A percentile compares a stretch with the other conserved stretches of the same genome.
These are phyloP conservation scores for Copidosoma aretas DNA, from an alignment of 2,888 invertebrate genomes.

Conservation along the genomic window DNA sequence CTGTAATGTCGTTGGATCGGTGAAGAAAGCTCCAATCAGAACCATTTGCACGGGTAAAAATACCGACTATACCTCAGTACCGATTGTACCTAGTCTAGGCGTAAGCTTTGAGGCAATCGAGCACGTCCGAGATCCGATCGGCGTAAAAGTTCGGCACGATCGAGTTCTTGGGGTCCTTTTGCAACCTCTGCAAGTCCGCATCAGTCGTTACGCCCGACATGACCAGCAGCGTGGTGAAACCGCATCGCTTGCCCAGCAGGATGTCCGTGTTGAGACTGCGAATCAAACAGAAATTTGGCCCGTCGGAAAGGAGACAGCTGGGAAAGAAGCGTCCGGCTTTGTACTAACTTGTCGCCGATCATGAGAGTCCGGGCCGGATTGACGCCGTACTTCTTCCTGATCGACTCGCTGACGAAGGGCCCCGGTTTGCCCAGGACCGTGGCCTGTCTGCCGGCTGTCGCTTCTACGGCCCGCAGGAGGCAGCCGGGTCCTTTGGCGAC, in stretches of 20 bases:
- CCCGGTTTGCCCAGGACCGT: constrained; percentile 90
- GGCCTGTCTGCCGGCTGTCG: constrained; percentile 80
- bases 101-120: constrained; percentile 12
- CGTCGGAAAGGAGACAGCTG: background rate
- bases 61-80: too few relatives aligned
- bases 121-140: constrained; percentile 59
- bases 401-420: constrained; percentile 77
- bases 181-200: constrained; percentile 66
- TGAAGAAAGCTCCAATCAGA: too few relatives aligned
- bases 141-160: constrained; percentile 62
- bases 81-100: background rate
- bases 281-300: constrained; percentile 18
- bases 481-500: constrained; percentile 84
- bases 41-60: too few relatives aligned
- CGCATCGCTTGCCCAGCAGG: constrained; percentile 83
- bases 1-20: too few relatives aligned
- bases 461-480: constrained; percentile 82
- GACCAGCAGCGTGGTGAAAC: constrained; percentile 88
- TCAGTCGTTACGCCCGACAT: constrained; percentile 79
- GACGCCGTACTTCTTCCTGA: constrained; percentile 75
- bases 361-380: constrained; percentile 84
- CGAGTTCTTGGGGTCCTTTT: constrained; percentile 42
- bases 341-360: constrained; percentile 82
- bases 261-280: constrained; percentile 87
- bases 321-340: background rate